Evolutionary conservation across 1,140 invertebrate genomes (phyloP).

Genomic region (Mactra quadrangularis): DNA sequence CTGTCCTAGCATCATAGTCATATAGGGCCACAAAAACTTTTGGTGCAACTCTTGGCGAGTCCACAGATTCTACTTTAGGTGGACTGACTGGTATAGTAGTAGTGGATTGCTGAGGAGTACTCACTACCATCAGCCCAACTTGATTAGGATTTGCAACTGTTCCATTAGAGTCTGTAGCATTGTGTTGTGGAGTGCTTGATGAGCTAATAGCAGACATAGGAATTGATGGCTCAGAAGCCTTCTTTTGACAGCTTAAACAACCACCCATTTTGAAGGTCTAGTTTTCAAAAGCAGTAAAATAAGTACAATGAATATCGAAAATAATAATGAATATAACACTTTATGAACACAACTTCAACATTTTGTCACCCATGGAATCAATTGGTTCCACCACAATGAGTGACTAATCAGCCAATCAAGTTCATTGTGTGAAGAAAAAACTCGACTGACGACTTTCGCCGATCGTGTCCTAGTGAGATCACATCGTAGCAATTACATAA

Average conservation of each 20-base stretch:
- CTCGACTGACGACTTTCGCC: too few relatives aligned
- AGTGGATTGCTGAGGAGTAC: slow-evolving; percentile 19
- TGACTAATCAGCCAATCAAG: too few relatives aligned
- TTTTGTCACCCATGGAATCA: too few relatives aligned
- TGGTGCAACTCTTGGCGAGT: slow-evolving; percentile 11
- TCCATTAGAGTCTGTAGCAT: slow-evolving; percentile 53
- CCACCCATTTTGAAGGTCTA: slow-evolving; percentile 41
- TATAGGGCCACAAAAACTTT: slow-evolving; percentile 98
- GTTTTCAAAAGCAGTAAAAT: too few relatives aligned
- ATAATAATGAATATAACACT: too few relatives aligned
- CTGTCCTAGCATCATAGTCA: slow-evolving; percentile 99
- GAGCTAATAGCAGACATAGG: slow-evolving; percentile 29
- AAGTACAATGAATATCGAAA: too few relatives aligned
- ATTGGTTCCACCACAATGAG: too few relatives aligned
- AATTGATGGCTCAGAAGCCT: slow-evolving; percentile 29
- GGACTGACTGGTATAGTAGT: slow-evolving; percentile 33
- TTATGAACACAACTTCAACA: too few relatives aligned
- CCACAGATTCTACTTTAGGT: slow-evolving; percentile 32
- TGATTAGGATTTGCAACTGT: slow-evolving; percentile 47
- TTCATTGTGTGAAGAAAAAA: too few relatives aligned
- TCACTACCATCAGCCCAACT: slow-evolving; percentile 47
- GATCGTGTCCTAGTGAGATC: too few relatives aligned
- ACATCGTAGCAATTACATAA: too few relatives aligned
- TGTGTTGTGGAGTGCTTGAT: slow-evolving; percentile 47
- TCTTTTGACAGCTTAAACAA: slow-evolving; percentile 55